Base-by-base conservation (phyloP, 2,113 vertebrate species). In the Noctilio leporinus region DNA sequence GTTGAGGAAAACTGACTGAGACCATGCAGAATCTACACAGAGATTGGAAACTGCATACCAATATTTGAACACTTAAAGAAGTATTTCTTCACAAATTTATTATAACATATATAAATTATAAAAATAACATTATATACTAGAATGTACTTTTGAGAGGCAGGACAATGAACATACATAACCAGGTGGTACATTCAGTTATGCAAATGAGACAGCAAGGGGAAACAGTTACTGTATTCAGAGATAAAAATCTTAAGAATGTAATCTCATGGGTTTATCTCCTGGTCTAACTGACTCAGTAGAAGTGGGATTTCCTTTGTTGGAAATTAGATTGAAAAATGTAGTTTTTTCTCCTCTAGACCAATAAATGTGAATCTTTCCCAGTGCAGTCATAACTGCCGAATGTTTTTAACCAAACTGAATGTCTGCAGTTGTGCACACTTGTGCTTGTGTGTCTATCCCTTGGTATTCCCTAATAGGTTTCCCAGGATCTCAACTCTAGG, bases 121-220 rank as follows among this genome's bases (percentile, higher is more conserved):
- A 9, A 24, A 33, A 38, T 10, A 57, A 40, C 10, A 17, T 82
- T 55, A 10, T 62, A 24, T 70, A 14, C 22, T 1, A 0, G 8
- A 10, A 1, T 12, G 28, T 11, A 6, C n/a, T 19, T 59, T 62
- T 59, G 47, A 16, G 65, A 51, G 45, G 17, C 33, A 43, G 2
- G 26, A 38, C 26, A 45, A 19, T 53, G 28, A 77, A 30, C 8
- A 17, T 24, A 6, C 14, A 15, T 47, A 43, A 75, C 30, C 93
- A 91, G 96, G 57, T 95, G 93, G 49, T 38, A 0, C 9, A 84
- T 87, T 91, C 90, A 28, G 92, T 96, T 94, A 84, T 72, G 49
- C 86, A 64, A 69, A 82, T 43, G 26, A 86, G 30, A 26, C 33
- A 35, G 11, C 6, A 10, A 43, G 28, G 20, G 80, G 47, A 67